Evolutionary conservation across 2,888 invertebrate genomes (phyloP).

Genomic region (Cantharis flavilabris): DNA sequence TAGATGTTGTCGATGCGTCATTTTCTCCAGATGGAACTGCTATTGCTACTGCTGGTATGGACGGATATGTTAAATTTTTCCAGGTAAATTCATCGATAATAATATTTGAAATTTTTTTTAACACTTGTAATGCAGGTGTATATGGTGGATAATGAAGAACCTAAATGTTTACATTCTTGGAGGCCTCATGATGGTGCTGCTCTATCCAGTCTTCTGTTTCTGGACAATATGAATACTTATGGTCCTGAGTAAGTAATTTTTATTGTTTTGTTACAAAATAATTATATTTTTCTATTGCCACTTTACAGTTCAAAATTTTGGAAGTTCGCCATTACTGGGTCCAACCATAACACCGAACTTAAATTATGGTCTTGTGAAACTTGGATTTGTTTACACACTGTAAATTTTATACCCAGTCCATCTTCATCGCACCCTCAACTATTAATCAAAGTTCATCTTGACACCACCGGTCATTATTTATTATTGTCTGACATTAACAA

Average conservation of each 20-base stretch:
- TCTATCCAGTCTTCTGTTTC: conserved; percentile 87
- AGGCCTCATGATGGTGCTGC: conserved; percentile 88
- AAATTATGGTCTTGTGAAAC: conserved; percentile 95
- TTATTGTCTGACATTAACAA: conserved; percentile 87
- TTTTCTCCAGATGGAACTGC: conserved; percentile 95
- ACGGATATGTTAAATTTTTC: conserved; percentile 92
- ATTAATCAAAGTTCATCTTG: conserved; percentile 78
- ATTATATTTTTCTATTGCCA: conserved; percentile 6
- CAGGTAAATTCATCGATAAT: conserved; percentile 63
- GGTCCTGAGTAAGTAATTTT: conserved; percentile 69
- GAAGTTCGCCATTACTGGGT: conserved; percentile 94
- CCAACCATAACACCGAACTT: conserved; percentile 85
- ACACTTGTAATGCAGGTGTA: conserved; percentile 68
- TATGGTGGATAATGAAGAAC: conserved; percentile 69
- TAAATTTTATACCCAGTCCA: conserved; percentile 67
- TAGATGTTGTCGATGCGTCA: conserved; percentile 80
- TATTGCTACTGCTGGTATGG: conserved; percentile 85
- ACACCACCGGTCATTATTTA: conserved; percentile 83
- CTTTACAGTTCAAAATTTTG: conserved; percentile 76
- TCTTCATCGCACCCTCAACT: conserved; percentile 51
- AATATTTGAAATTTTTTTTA: conserved; percentile 9
- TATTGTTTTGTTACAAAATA: not conserved
- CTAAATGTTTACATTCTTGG: conserved; percentile 91
- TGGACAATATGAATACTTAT: conserved; percentile 87
- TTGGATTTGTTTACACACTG: conserved; percentile 92